Evolutionary conservation across 2,888 invertebrate genomes (phyloP), one percentile per base, ranked within the genome.

Genomic region (Metacarcinus magister): DNA sequence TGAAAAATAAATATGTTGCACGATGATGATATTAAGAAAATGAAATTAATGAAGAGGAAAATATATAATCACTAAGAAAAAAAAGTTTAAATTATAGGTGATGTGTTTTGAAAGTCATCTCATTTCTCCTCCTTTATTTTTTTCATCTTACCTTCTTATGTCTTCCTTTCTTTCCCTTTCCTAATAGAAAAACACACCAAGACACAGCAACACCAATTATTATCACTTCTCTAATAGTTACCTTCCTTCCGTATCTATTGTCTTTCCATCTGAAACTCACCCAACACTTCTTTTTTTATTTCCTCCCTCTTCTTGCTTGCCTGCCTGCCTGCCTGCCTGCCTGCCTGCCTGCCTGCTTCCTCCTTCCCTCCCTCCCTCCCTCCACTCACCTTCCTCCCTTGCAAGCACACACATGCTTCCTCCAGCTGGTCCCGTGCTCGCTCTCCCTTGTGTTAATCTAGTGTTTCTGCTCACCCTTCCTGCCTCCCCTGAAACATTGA

Each of bases 401-500:
- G 60, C 10, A 60, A 19, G 19, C 60, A n/a, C 75, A 28, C 75
- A 75, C 32, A 82, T 13, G 32, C 32, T 32, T 82, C 67, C 67
- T n/a, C 28, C 82, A 28, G 82, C 32, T 82, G 82, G 82, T 82
- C 82, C 32, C 10, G 32, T 82, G 67, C 23, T 67, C 67, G 67
- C 67, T 67, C 23, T 67, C 67, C 32, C 82, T 82, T 32, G 82
- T 82, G 82, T 82, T 82, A 82, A 82, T 82, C 82, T 82, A 82
- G 82, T 82, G 82, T 82, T 82, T 82, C 82, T 82, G 32, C 82
- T 82, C 82, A 32, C 82, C 82, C 82, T 82, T 82, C 82, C 82
- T 32, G 32, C 82, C 82, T 82, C 82, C 82, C 82, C 82, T 82
- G 82, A 82, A 82, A 82, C 82, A 82, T 82, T 82, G 82, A 82